Evolutionary conservation across 2,888 invertebrate genomes (phyloP).

Genomic region (Euphydryas editha): DNA sequence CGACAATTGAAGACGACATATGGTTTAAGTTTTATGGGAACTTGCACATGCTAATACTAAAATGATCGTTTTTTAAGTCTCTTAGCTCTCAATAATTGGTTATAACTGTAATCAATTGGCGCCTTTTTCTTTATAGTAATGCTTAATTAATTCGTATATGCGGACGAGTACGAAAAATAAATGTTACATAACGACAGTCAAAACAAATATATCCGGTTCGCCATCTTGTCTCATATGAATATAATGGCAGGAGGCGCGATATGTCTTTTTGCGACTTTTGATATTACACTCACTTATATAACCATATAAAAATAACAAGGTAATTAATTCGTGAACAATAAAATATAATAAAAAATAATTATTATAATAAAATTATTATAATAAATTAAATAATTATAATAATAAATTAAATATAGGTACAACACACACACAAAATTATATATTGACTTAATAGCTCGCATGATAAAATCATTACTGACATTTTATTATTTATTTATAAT

Average conservation of each 20-base stretch:
- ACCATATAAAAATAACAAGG: conserved; percentile 11
- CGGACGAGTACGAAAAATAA: not conserved
- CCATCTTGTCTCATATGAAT: conserved; percentile 74
- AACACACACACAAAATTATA: no score
- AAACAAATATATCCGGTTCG: conserved; percentile 48
- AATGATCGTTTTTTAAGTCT: conserved; percentile 1
- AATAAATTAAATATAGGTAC: no score
- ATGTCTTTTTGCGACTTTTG: conserved; percentile 58
- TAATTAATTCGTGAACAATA: not conserved
- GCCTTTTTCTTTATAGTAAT: not conserved
- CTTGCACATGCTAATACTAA: conserved; percentile 36
- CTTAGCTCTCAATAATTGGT: not conserved
- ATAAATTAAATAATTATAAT: no score
- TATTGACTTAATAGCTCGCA: no score
- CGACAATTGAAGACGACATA: conserved; percentile 33
- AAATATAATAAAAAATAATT: not conserved
- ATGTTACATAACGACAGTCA: conserved; percentile 23
- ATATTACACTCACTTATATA: conserved; percentile 17
- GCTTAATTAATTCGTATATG: not conserved
- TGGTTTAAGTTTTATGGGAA: conserved; percentile 43
- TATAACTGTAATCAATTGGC: not conserved
- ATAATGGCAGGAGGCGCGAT: conserved; percentile 72
- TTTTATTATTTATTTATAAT: no score
- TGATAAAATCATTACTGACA: no score
- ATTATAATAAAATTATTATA: no score